phyloP scores from a whole-genome alignment of 64 coral and sea anemone genomes.

The Montipora capricornis region DNA sequence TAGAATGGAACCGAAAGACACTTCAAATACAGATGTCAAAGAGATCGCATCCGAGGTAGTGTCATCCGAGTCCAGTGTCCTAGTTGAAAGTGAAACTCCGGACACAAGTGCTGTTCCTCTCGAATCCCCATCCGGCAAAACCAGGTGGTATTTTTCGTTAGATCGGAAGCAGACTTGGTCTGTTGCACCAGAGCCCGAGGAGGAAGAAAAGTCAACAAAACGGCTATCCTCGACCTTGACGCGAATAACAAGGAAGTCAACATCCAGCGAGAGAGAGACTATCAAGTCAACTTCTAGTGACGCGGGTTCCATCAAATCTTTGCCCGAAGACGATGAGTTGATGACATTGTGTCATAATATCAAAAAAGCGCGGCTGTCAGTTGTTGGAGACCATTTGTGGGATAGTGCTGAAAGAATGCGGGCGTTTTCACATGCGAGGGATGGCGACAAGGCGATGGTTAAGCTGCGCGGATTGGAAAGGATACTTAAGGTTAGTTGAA shows the following conservation, averaged over 20 bases:
- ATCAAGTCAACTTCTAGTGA: background rate
- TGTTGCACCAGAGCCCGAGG: background rate
- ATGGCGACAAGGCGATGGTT: background rate
- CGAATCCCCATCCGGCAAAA: slow-evolving; percentile 11
- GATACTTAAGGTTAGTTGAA: slow-evolving; percentile 48
- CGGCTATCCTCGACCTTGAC: background rate
- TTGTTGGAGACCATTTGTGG: slow-evolving; percentile 33
- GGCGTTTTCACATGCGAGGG: slow-evolving; percentile 19
- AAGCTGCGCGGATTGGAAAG: slow-evolving; percentile 40
- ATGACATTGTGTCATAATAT: slow-evolving; percentile 41
- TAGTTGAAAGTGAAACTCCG: background rate
- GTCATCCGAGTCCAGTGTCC: background rate
- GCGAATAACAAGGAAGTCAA: background rate
- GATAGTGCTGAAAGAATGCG: slow-evolving; percentile 16
- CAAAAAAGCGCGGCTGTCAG: slow-evolving; percentile 49
- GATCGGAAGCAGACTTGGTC: slow-evolving; percentile 25
- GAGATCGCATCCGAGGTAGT: background rate
- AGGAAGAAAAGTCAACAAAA: background rate
- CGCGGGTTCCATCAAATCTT: background rate
- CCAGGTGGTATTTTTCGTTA: slow-evolving; percentile 32
- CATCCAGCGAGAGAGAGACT: background rate
- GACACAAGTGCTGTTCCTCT: background rate
- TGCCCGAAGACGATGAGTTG: slow-evolving; percentile 31
- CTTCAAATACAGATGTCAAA: background rate
- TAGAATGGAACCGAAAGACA: background rate